Conservation (phyloP, 2,113 vertebrate genomes). For the Grantiella picta region DNA sequence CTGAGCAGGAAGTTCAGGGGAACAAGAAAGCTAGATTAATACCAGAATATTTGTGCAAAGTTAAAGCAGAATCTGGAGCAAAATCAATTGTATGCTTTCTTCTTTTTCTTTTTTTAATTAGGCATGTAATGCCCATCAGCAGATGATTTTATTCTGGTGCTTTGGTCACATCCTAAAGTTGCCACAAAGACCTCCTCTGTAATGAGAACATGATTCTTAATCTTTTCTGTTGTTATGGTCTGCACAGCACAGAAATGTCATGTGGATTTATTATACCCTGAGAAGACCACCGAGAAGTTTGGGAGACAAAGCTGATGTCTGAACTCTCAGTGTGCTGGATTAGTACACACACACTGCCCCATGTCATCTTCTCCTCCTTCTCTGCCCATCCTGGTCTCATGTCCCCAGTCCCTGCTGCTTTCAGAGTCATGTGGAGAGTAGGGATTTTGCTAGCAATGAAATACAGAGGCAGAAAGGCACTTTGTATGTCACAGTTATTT, state of each 20-base stretch:
- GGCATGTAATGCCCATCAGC: constrained; percentile 19
- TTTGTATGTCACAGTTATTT: background rate
- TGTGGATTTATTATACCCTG: constrained; percentile 2
- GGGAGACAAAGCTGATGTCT: background rate
- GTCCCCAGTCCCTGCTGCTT: background rate
- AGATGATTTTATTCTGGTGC: constrained; percentile 18
- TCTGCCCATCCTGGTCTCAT: background rate
- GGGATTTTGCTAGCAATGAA: background rate
- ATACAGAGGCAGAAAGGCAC: background rate
- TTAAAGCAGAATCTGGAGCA: constrained; percentile 4
- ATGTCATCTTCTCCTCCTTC: background rate
- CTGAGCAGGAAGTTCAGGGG: constrained; percentile 31
- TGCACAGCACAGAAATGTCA: background rate
- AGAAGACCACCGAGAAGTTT: background rate
- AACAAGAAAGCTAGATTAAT: constrained; percentile 49
- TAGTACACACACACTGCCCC: background rate
- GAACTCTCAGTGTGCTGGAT: background rate
- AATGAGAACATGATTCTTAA: background rate
- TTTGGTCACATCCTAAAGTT: background rate
- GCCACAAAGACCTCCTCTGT: background rate
- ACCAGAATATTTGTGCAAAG: constrained; percentile 48
- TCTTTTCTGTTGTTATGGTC: background rate
- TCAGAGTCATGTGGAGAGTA: background rate
- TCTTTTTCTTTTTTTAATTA: constrained; percentile 40
- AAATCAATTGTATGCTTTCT: background rate